These are phyloP conservation scores for Calycopis cecrops DNA, from an alignment of 1,140 invertebrate genomes.

Conservation along the genomic window DNA sequence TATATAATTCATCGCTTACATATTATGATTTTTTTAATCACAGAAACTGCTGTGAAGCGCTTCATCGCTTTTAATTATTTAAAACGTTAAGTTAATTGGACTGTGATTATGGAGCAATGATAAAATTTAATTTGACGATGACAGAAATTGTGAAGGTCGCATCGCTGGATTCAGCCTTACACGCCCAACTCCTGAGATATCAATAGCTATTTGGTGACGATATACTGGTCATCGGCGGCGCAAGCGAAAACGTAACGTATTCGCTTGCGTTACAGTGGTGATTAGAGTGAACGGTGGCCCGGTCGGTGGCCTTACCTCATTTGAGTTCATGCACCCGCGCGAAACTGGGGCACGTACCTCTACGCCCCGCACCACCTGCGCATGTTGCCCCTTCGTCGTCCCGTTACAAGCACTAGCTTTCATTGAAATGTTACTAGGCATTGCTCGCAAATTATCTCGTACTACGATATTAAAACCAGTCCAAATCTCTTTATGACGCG, in stretches of 20 bases:
- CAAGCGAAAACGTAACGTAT: conserved; percentile 35
- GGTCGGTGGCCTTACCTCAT: conserved; percentile 74
- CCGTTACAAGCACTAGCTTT: conserved; percentile 63
- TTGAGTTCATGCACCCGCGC: conserved; percentile 71
- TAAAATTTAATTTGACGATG: conserved; percentile 42
- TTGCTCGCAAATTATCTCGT: conserved; percentile 34
- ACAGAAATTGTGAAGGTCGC: conserved; percentile 65
- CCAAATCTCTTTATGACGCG: no score
- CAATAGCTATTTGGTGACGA: conserved; percentile 64
- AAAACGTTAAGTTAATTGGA: not conserved
- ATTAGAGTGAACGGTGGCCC: conserved; percentile 36
- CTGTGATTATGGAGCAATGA: conserved; percentile 25
- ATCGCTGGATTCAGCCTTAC: conserved; percentile 62
- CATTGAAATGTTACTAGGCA: conserved; percentile 58
- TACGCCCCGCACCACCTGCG: conserved; percentile 48
- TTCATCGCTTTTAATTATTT: no score
- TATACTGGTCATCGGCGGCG: conserved; percentile 37
- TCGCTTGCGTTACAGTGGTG: conserved; percentile 32
- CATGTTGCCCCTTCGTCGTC: conserved; percentile 42
- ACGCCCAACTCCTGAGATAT: conserved; percentile 58
- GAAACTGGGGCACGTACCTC: conserved; percentile 70
- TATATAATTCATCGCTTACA: no score
- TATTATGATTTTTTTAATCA: no score
- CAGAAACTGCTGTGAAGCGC: not conserved
- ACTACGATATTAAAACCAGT: conserved; percentile 28